A percentile compares a stretch with the other conserved stretches of the same genome.
Evolutionary conservation across 1,140 invertebrate species (phyloP).

Genomic region (Sminthurides bifidus): DNA sequence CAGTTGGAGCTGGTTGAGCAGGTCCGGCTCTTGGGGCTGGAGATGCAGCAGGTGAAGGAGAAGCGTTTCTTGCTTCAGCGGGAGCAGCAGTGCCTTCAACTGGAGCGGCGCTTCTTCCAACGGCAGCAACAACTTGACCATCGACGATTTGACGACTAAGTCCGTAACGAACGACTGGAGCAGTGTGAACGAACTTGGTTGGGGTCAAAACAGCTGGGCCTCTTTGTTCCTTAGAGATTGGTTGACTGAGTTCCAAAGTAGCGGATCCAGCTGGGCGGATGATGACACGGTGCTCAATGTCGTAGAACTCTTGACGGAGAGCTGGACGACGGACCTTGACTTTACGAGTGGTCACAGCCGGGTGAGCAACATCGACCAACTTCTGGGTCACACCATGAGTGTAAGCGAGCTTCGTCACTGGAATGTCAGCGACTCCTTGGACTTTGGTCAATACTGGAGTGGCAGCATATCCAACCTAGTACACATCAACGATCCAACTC

Average conservation of each 20-base stretch:
- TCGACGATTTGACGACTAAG: constrained; percentile 27
- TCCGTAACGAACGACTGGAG: constrained; percentile 32
- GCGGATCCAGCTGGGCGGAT: constrained; percentile 50
- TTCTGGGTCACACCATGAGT: constrained; percentile 44
- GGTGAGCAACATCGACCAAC: constrained; percentile 43
- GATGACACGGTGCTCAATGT: constrained; percentile 50
- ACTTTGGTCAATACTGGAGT: constrained; percentile 43
- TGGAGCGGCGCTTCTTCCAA: constrained; percentile 22
- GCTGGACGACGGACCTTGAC: constrained; percentile 48
- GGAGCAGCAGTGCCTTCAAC: constrained; percentile 25
- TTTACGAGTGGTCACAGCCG: constrained; percentile 34
- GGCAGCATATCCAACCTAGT: constrained; percentile 33
- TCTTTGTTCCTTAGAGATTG: constrained; percentile 46
- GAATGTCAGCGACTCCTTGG: constrained; percentile 42
- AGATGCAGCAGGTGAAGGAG: constrained; percentile 8
- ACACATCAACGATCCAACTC: not conserved
- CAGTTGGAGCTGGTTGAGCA: constrained; percentile 8
- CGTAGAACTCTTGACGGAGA: constrained; percentile 53
- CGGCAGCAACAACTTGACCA: constrained; percentile 22
- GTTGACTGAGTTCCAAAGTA: constrained; percentile 48
- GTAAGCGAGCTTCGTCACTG: constrained; percentile 41
- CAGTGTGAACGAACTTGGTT: constrained; percentile 21
- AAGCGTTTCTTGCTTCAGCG: constrained; percentile 3
- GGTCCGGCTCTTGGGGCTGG: constrained; percentile 13
- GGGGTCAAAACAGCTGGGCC: constrained; percentile 40